Evolutionary conservation across 2,113 vertebrate genomes (phyloP), one percentile per base, ranked within the genome.

Genomic region (Gasterosteus nipponicus): DNA sequence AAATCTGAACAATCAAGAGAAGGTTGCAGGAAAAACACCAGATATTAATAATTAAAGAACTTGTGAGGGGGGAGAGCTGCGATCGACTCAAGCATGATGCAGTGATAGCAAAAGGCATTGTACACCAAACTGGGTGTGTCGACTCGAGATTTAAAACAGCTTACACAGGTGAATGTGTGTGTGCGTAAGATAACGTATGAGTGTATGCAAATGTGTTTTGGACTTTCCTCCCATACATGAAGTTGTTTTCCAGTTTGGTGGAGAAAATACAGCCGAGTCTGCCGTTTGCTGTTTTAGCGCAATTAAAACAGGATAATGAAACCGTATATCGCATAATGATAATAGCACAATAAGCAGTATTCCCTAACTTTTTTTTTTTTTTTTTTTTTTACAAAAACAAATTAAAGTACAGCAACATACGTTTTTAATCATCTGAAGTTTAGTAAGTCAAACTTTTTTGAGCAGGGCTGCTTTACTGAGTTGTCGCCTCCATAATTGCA

Each of bases 341-440:
- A 26, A 26, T 26, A 26, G 22, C 22, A 26, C 22, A 26, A 26
- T 26, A 26, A 26, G 22, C 22, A 26, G 22, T 26, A 26, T 26
- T 26, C 22, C 22, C 22, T 26, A 26, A 26, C 22, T 26, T 1
- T 26, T 26, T 26, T 26, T 26, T 46, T 69, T 65, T 0, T 8
- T 38, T 51, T 53, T 73, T 42, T 51, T 66, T 73, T 53, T 38
- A 56, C 70, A 56, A 44, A 73, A 66, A 35, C n/a, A 38, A 33
- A 51, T 80, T 15, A 67, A 44, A 54, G 42, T 64, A 53, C 15
- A 2, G 16, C 31, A 83, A 46, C 29, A 65, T 22, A 44, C 38
- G 2, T 47, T 22, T 38, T 19, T 42, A 47, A 80, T 75, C 70
- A 72, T 62, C 29, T 49, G n/a, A 59, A 73, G 57, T 47, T 71